These are phyloP conservation scores for Delphinus delphis DNA, from an alignment of 2,113 vertebrate species.

Conservation along the genomic window DNA sequence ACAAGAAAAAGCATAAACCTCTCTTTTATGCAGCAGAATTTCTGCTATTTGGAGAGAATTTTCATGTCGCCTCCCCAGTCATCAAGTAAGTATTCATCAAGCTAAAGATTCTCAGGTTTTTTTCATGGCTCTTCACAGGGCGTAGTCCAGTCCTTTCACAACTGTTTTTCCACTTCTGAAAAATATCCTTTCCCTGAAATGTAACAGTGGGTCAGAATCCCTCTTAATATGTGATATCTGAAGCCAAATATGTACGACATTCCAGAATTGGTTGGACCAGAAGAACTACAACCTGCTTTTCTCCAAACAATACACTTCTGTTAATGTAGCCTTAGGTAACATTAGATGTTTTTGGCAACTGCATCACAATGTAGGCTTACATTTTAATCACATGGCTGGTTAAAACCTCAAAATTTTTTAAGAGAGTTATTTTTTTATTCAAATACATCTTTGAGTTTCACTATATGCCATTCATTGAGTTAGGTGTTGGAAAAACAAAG, in stretches of 20 bases:
- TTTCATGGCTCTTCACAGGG: background rate
- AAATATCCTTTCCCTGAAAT: conserved; percentile 32
- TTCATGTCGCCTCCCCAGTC: background rate
- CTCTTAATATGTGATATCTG: background rate
- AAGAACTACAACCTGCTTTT: conserved; percentile 26
- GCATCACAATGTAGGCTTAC: background rate
- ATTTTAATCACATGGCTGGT: background rate
- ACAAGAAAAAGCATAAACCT: background rate
- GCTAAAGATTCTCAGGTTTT: background rate
- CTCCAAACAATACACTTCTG: conserved; percentile 38
- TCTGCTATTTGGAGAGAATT: background rate
- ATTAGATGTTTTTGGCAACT: conserved; percentile 33
- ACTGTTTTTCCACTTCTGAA: background rate
- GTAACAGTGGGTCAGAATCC: background rate
- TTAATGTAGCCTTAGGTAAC: conserved; percentile 38
- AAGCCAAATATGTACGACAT: conserved; percentile 15
- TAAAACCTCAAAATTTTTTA: background rate
- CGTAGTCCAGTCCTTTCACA: background rate
- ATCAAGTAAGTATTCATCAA: background rate
- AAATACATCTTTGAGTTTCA: background rate
- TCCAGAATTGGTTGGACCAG: conserved; percentile 43
- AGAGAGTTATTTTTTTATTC: conserved; percentile 19
- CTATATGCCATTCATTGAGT: background rate
- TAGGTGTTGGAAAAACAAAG: background rate
- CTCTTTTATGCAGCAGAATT: background rate